Conservation (phyloP, 2,888 invertebrate species). For the Azorinus chamasolen region DNA sequence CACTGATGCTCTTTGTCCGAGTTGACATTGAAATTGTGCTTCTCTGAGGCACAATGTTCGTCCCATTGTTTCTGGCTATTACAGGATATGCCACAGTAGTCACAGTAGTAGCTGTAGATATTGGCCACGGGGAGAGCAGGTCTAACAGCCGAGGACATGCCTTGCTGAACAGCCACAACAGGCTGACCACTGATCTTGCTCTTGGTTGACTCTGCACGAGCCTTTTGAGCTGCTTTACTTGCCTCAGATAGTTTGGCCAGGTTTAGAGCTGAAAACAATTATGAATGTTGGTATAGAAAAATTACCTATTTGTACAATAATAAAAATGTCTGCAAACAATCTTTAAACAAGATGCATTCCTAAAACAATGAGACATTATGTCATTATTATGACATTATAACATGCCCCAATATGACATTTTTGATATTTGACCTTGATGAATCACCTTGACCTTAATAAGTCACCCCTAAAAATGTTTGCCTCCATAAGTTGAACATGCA, state of each 20-base stretch:
- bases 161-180: slow-evolving; percentile 72
- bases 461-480: too few species aligned
- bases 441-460: too few species aligned
- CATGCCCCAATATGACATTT: too few species aligned
- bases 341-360: too few species aligned
- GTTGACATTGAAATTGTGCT: slow-evolving; percentile 83
- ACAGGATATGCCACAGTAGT: slow-evolving; percentile 78
- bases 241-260: slow-evolving; percentile 66
- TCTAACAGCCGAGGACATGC: background rate
- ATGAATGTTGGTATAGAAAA: too few species aligned
- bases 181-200: slow-evolving; percentile 77
- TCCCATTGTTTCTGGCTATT: slow-evolving; percentile 83
- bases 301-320: too few species aligned
- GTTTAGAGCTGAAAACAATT: slow-evolving; percentile 66
- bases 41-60: slow-evolving; percentile 81
- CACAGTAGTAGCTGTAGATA: slow-evolving; percentile 79
- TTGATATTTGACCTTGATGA: too few species aligned
- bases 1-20: slow-evolving; percentile 85
- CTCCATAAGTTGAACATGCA: too few species aligned
- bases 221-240: slow-evolving; percentile 70
- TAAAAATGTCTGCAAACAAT: too few species aligned
- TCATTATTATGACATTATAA: too few species aligned
- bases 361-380: too few species aligned
- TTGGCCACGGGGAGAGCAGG: slow-evolving; percentile 49
- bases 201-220: slow-evolving; percentile 59